Evolutionary conservation across 2,888 invertebrate species (phyloP), one percentile per base, ranked within the genome.

Genomic region (Coremacera marginata): DNA sequence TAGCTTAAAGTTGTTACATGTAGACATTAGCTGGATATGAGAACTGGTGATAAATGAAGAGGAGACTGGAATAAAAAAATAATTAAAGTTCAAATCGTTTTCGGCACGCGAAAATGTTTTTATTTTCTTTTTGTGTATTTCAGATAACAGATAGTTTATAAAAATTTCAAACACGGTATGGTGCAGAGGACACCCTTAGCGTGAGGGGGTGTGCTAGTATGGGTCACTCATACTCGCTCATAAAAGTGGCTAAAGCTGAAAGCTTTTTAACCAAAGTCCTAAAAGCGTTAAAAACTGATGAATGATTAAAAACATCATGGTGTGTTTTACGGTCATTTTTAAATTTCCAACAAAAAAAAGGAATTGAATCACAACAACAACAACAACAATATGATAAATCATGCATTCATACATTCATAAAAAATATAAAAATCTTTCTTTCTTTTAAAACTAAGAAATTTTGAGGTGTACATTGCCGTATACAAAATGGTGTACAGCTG

Each of bases 1-100:
- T 5, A 37, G 34, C 65, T 37, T n/a, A 5, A 37, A 11, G 52
- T 19, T 34, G 19, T 44, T 44, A 44, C 44, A 44, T 44, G 44
- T 44, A 44, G 44, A 44, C 44, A 44, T 44, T 44, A 44, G 44
- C 44, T 11, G 44, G 44, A 44, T 44, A 44, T 44, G 44, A 2
- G 44, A 44, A 44, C 44, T 44, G 44, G 44, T 44, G n/a, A 31
- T 51, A 52, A 73, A 34, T 55, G 70, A 51, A 73, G 51, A 27
- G 65, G 73, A 63, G 51, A 8, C 63, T 31, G 22, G 73, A 72
- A 63, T 49, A 63, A 34, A 52, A 51, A 63, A 73, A 65, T 73
- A 63, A 63, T 73, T 63, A 73, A 72, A n/a, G 73, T 27, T 31
- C 31, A 63, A 73, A 73, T 73, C 52, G 73, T 52, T 73, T 73